phyloP scores from a whole-genome alignment of 2,797 vertebrate genomes.

The Oreonectes daqikongensis region DNA sequence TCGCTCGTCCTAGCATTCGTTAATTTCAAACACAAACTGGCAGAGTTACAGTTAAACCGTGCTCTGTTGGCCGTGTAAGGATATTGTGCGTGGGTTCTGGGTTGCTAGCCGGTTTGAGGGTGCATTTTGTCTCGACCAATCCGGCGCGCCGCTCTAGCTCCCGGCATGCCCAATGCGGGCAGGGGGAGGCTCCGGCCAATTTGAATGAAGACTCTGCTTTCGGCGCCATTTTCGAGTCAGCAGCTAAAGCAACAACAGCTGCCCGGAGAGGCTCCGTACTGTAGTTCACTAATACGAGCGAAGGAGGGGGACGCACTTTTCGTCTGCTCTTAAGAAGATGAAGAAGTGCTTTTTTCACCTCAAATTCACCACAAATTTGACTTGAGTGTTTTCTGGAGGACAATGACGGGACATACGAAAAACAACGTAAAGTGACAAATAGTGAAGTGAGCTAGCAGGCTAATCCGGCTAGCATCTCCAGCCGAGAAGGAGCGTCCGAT shows the following conservation, averaged over 20 bases:
- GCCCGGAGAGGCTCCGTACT: constrained; percentile 66
- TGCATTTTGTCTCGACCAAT: constrained; percentile 79
- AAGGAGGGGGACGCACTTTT: not conserved
- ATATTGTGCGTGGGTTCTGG: constrained; percentile 68
- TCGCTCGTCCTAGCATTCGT: not conserved
- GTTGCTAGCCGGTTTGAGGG: constrained; percentile 78
- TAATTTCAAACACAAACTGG: constrained; percentile 24
- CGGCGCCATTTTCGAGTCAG: constrained; percentile 99
- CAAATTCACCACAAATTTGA: not conserved
- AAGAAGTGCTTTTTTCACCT: not conserved
- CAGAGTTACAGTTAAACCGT: constrained; percentile 55
- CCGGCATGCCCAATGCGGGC: constrained; percentile 79
- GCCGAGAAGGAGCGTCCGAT: constrained; percentile 55
- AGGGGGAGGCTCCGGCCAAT: constrained; percentile 91
- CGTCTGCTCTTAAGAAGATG: not conserved
- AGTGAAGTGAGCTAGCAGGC: constrained; percentile 73
- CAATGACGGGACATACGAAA: constrained; percentile 24
- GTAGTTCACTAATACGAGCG: not conserved
- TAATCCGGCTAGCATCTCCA: constrained; percentile 58
- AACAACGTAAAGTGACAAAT: constrained; percentile 59
- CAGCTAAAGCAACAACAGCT: constrained; percentile 81
- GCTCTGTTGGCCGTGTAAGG: constrained; percentile 51
- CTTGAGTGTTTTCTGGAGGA: not conserved
- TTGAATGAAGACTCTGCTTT: constrained; percentile 98
- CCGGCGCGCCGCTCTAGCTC: constrained; percentile 68